Evolutionary conservation across 2,113 vertebrate species (phyloP), one percentile per base, ranked within the genome.

Genomic region (Dipodomys stephensi): DNA sequence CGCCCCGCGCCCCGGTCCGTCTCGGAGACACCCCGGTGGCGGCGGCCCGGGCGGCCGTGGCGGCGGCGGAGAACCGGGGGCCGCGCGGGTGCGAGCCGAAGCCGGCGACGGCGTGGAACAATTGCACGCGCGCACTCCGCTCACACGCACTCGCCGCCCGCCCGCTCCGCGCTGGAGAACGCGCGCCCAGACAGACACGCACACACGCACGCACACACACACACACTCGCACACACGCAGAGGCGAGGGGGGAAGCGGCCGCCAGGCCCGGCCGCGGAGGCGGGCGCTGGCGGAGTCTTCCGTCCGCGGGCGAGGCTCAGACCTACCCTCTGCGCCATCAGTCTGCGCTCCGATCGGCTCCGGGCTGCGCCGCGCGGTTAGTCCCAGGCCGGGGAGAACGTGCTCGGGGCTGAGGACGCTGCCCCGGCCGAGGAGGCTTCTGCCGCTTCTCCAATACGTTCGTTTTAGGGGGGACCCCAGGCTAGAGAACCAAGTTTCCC

Each of bases 291-390:
- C 98, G 98, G 97, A 98, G 97, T 99, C 98, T 98, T 49, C 49
- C 9, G 49, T 12, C 12, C 49, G 9, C 49, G 49, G 49, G 49
- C 12, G 49, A 49, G 49, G 49, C 49, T 49, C 49, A 49, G 49
- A 99, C 99, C 99, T 99, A 99, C 99, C 99, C 99, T 99, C 99
- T 99, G 99, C 99, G 99, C 99, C 99, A 99, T 99, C 99, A 99
- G 99, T 99, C 99, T 99, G 99, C 99, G 99, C 99, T 99, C 99
- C 99, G 99, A 99, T 99, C 99, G 99, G 99, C 99, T 99, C 99
- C 99, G 98, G 99, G 99, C 99, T 98, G 98, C 99, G 99, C 99
- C 99, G 99, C 99, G 98, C 99, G 99, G 99, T 99, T 99, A 99
- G 99, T 99, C 99, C 99, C 99, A 99, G 99, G 99, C 99, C 98